phyloP scores from a whole-genome alignment of 2,113 vertebrate species.

The Anguilla japonica region DNA sequence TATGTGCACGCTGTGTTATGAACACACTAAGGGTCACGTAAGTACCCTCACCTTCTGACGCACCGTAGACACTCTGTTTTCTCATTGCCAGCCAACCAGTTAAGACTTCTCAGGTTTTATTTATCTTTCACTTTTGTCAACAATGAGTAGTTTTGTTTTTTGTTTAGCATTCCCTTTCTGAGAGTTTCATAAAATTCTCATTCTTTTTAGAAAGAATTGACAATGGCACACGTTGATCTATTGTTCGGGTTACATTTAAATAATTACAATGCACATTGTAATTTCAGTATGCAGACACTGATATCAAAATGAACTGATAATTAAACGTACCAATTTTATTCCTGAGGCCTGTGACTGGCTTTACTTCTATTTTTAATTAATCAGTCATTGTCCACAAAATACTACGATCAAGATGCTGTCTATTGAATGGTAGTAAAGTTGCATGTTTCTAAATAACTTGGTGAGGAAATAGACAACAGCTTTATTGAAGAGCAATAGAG shows the following conservation, averaged over 20 bases:
- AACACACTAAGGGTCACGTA: not conserved
- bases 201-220: not conserved
- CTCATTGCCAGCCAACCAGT: not conserved
- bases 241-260: not conserved
- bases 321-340: not conserved
- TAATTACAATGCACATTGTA: not conserved
- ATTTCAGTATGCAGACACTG: too few species aligned
- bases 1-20: not conserved
- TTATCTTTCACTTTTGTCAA: not conserved
- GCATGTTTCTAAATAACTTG: not conserved
- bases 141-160: conserved; percentile 9
- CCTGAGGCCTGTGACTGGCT: not conserved
- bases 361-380: not conserved
- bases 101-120: conserved; percentile 14
- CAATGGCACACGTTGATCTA: not conserved
- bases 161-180: conserved; percentile 9
- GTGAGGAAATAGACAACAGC: not conserved
- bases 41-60: not conserved
- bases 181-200: not conserved
- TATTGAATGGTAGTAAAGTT: not conserved
- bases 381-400: not conserved
- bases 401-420: not conserved
- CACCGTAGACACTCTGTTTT: not conserved
- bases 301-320: too few species aligned
- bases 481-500: not conserved